These are phyloP conservation scores for Eilema griseolum DNA, from an alignment of 2,888 invertebrate genomes.

Conservation along the genomic window DNA sequence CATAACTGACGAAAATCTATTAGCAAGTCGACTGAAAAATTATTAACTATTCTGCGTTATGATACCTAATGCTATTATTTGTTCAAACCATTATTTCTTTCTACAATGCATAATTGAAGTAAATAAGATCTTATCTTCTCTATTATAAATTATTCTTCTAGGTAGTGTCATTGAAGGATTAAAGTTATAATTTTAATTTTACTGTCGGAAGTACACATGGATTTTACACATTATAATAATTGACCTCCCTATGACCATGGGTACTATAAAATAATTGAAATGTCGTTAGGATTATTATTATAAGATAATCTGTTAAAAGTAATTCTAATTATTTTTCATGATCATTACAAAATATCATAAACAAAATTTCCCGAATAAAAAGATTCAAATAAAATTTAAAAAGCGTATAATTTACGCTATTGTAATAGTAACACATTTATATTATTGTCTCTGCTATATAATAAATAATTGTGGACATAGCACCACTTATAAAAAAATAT, in stretches of 20 bases:
- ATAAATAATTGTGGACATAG: background rate
- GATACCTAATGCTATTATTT: background rate
- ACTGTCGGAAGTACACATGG: background rate
- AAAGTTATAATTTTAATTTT: background rate
- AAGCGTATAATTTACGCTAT: background rate
- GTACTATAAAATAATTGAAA: too few relatives aligned
- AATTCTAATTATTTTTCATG: background rate
- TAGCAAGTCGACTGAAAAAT: conserved; percentile 56
- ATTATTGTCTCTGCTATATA: background rate
- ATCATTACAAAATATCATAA: background rate
- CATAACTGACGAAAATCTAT: conserved; percentile 72
- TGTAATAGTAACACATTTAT: background rate
- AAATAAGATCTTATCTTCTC: background rate
- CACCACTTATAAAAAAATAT: background rate
- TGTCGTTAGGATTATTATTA: too few relatives aligned
- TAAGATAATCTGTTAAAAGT: too few relatives aligned
- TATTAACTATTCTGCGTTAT: background rate
- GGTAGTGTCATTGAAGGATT: background rate
- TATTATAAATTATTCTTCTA: background rate
- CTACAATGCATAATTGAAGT: background rate
- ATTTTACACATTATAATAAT: too few relatives aligned
- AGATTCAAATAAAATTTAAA: background rate
- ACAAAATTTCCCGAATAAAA: background rate
- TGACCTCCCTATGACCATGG: too few relatives aligned
- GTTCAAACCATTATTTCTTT: background rate